Evolutionary conservation across 2,797 vertebrate genomes (phyloP).

Genomic region (Coendou prehensilis): DNA sequence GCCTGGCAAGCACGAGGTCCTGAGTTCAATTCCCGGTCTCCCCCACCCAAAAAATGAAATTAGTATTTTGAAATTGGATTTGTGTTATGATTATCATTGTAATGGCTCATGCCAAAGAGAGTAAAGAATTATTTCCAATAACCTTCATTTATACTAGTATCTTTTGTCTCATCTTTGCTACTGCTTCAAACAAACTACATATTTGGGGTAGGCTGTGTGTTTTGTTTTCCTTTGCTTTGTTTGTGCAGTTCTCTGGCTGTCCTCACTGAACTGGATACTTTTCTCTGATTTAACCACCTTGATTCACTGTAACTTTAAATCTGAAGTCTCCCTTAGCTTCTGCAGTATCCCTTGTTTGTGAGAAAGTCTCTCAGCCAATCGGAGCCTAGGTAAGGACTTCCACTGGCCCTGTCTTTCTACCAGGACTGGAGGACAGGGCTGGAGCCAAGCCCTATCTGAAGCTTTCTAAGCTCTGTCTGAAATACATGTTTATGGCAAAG

Average conservation of each 20-base stretch:
- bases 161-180: neutral
- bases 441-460: neutral
- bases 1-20: too few species aligned
- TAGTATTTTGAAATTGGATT: neutral
- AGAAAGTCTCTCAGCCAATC: neutral
- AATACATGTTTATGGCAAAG: neutral
- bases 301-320: neutral
- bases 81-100: neutral
- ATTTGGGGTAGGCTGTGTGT: neutral
- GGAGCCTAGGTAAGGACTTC: neutral
- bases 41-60: too few species aligned
- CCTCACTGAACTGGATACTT: neutral
- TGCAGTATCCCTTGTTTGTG: too few species aligned
- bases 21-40: too few species aligned
- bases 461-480: neutral
- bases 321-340: neutral
- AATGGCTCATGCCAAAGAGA: neutral
- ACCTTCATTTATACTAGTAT: neutral
- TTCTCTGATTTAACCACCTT: neutral
- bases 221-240: neutral
- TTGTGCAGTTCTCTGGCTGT: neutral
- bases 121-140: neutral
- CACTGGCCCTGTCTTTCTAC: neutral
- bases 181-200: neutral
- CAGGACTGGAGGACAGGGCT: too few species aligned